Evolutionary conservation across 2,888 invertebrate genomes (phyloP).

Genomic region (Drosophila cognata): DNA sequence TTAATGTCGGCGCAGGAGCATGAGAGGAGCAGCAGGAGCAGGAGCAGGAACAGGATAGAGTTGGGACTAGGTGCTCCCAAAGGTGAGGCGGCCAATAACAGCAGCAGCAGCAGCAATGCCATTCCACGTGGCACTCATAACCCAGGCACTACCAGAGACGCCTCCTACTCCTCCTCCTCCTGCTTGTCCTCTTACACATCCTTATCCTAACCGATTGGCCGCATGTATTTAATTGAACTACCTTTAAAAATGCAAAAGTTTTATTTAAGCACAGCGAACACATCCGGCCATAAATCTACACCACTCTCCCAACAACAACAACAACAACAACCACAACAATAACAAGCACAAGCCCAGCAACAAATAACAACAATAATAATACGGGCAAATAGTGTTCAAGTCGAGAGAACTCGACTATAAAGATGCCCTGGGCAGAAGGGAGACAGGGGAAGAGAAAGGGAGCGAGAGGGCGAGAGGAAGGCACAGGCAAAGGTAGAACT

Average conservation of each 20-base stretch:
- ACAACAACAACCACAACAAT: not conserved
- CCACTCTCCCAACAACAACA: constrained; percentile 16
- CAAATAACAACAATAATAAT: constrained; percentile 20
- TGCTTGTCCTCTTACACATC: not conserved
- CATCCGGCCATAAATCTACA: constrained; percentile 23
- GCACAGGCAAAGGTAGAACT: not conserved
- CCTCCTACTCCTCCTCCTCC: not conserved
- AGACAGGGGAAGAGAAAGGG: not conserved
- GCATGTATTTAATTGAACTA: constrained; percentile 32
- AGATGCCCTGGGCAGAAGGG: not conserved
- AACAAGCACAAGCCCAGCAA: not conserved
- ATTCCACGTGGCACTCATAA: constrained; percentile 25
- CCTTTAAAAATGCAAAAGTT: constrained; percentile 25
- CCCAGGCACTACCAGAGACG: not conserved
- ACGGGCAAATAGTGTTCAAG: constrained; percentile 4
- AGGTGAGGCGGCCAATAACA: constrained; percentile 13
- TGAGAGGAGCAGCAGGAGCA: not conserved
- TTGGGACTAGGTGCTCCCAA: constrained; percentile 8
- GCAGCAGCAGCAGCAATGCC: constrained; percentile 3
- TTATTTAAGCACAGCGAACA: constrained; percentile 13
- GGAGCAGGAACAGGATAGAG: not conserved
- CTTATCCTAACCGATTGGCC: constrained; percentile 10
- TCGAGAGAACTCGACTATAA: not conserved
- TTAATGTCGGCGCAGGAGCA: constrained; percentile 56
- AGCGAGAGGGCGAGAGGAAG: not conserved